Percentiles rank a stretch among this genome's conserved stretches.
phyloP scores from a whole-genome alignment of 2,113 vertebrate species.

The Podarcis cretensis region DNA sequence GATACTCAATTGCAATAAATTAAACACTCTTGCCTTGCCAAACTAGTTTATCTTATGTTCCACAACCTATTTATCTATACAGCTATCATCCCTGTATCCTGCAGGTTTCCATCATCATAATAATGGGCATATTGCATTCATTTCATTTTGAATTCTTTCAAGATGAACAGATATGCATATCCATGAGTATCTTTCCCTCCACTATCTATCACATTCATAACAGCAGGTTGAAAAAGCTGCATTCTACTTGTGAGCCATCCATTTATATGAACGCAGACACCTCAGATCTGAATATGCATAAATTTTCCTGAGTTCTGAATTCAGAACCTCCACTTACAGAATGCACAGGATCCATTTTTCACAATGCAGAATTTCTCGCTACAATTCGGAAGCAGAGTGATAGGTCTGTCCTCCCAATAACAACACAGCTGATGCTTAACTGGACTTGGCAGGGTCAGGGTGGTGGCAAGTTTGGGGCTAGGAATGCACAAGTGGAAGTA shows the following conservation, averaged over 20 bases:
- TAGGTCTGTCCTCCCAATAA: no score
- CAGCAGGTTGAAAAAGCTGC: neutral
- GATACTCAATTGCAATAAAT: no score
- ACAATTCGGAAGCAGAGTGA: no score
- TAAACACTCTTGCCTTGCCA: neutral
- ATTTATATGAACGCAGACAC: neutral
- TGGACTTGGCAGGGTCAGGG: no score
- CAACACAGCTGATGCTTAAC: no score
- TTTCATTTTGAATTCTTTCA: slow-evolving; percentile 1
- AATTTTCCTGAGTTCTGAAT: neutral
- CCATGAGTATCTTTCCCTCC: neutral
- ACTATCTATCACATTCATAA: neutral
- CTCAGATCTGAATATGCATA: neutral
- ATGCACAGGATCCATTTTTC: neutral
- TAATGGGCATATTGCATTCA: no score
- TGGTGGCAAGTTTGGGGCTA: no score
- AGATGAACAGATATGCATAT: neutral
- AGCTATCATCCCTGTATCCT: neutral
- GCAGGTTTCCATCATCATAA: neutral
- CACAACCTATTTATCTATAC: neutral
- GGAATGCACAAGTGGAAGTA: no score
- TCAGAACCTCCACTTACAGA: neutral
- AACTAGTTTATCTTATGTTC: neutral
- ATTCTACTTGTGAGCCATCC: no score
- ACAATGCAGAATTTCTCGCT: neutral